Evolutionary conservation across 1,140 invertebrate genomes (phyloP).

Genomic region (Solenopsis fugax): DNA sequence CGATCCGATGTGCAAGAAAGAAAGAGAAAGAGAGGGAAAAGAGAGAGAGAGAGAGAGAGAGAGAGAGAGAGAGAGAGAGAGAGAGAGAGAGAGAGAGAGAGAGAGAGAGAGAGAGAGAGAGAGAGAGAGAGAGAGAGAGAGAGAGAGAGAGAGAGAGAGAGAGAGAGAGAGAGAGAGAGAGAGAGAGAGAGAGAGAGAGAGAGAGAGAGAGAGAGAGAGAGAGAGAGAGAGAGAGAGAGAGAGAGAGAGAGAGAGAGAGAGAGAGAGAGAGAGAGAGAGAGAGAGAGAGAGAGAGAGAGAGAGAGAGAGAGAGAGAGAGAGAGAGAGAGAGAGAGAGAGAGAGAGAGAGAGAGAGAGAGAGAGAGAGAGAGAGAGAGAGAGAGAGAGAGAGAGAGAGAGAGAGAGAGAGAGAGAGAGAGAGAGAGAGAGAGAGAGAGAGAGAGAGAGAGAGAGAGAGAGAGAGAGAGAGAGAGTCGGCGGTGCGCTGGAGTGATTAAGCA

Average conservation of each 20-base stretch:
- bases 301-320: not conserved
- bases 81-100: too few species aligned
- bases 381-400: constrained; percentile 22
- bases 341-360: constrained; percentile 9
- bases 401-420: constrained; percentile 22
- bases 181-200: not conserved
- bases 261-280: too few species aligned
- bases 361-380: constrained; percentile 22
- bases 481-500: constrained; percentile 31
- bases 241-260: not conserved
- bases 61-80: not conserved
- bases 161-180: not conserved
- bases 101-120: too few species aligned
- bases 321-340: not conserved
- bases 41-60: not conserved
- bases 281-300: not conserved
- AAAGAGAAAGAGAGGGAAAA: not conserved
- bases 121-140: too few species aligned
- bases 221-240: not conserved
- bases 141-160: not conserved
- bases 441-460: not conserved
- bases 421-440: constrained; percentile 22
- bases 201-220: too few species aligned
- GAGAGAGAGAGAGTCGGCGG: not conserved
- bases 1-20: constrained; percentile 8